Base-by-base conservation (phyloP, 2,113 vertebrate species). In the Ceyx melanurus region DNA sequence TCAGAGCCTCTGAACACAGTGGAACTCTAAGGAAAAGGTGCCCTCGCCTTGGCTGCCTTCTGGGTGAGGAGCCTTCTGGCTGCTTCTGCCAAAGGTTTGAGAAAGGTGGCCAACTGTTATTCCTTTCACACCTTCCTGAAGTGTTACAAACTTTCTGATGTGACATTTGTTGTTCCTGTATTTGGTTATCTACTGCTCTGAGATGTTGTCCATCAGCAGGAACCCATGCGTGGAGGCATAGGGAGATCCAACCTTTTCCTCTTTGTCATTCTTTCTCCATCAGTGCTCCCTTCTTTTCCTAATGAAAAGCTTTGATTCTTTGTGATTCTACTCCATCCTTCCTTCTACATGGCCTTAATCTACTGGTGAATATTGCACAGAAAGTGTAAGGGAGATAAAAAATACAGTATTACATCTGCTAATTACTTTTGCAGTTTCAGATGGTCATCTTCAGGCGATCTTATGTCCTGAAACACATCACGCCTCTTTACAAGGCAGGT, bases 81-180 rank as follows among this genome's bases (percentile, higher is more conserved):
- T 19, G 29, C 13, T 83, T 90, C 68, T 90, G 56, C 72, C 42
- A 45, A 81, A 40, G 40, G 74, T 43, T 43, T 74, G 48, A 60
- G 60, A 91, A 83, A 88, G 43, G 65, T 66, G 90, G 72, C 57
- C 76, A 94, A 72, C 94, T 96, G 89, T 88, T 78, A 86, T 56
- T 96, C 40, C 77, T 85, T 90, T 88, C 83, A 82, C 93, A 90
- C 88, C 61, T 82, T 92, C 61, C 53, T 28, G 9, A 86, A 86
- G 76, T 82, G 92, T 86, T 92, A 93, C 88, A 67, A 77, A 92
- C 88, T 93, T 80, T 73, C 71, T 71, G 5, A 80, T 61, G 20
- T 56, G 72, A n/a, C 92, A 95, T 91, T 88, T 95, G 93, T 67
- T 86, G 67, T 82, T 94, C 29, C 60, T 80, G 64, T 60, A 8